Evolutionary conservation across 2,797 vertebrate species (phyloP), one percentile per base, ranked within the genome.

Genomic region (Notolepis coatsorum): DNA sequence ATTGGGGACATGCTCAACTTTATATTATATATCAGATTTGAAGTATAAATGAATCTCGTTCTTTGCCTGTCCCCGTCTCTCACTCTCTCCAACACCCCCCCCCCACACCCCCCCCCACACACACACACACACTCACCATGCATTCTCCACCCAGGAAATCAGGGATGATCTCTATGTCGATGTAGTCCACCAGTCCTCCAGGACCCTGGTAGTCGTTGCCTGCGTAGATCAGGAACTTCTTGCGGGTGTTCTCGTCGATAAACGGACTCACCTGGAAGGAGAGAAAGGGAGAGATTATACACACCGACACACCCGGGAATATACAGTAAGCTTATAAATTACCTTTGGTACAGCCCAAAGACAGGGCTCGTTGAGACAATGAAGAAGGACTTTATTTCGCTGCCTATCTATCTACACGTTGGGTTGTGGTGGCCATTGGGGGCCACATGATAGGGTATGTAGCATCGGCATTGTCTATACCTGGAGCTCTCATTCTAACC

Each of bases 201-300:
- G 96, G 95, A 18, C 96, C 96, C 83, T 99, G 98, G 86, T 99
- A 99, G 82, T 99, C 97, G 33, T 99, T 99, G 42, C 98, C 98
- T 10, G 97, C 97, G 52, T 99, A 99, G 84, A 99, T 98, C 57
- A 99, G 94, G 86, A 99, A 99, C 79, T 99, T 99, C 85, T 98
- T 97, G 43, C 98, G 92, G 28, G 98, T 99, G 89, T 99, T 99
- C 86, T 99, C 98, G 60, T 99, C 97, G 15, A 99, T 99, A 71
- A 99, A 99, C 0, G 98, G 98, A 75, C 98, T 99, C 48, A 99
- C 97, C 98, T 99, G 27, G n/a, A 7, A 69, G 9, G 66, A 42
- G 52, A 25, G 62, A 6, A 49, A 7, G 15, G 10, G 31, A 24
- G 24, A 7, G 33, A 17, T 35, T 35, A n/a, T 8, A 33, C 31